Conservation (phyloP, 2,888 invertebrate species). For the Amiota mariae region DNA sequence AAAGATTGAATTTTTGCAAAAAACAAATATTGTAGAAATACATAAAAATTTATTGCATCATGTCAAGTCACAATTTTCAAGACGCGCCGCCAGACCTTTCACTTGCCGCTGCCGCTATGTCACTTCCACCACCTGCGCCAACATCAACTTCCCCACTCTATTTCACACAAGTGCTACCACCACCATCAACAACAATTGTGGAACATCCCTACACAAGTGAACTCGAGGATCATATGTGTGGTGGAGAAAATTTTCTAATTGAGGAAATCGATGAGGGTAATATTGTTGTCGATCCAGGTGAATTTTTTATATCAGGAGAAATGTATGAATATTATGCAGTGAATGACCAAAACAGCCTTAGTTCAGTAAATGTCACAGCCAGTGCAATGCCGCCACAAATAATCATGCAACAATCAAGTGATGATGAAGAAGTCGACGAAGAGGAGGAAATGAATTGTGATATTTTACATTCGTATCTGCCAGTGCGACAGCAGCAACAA, state of each 20-base stretch:
- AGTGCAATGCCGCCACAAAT: conserved; percentile 65
- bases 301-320: conserved; percentile 66
- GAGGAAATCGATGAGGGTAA: conserved; percentile 68
- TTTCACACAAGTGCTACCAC: conserved; percentile 61
- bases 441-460: conserved; percentile 21
- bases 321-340: conserved; percentile 67
- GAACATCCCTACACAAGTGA: conserved; percentile 59
- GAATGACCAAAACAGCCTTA: conserved; percentile 51
- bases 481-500: background rate
- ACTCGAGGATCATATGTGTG: conserved; percentile 57
- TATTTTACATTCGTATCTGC: conserved; percentile 2
- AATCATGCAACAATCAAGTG: conserved; percentile 65
- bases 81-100: conserved; percentile 64
- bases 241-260: conserved; percentile 62
- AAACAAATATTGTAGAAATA: background rate
- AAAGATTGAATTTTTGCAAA: conserved; percentile 24
- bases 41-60: conserved; percentile 40
- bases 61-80: conserved; percentile 65
- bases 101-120: conserved; percentile 65
- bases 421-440: conserved; percentile 45
- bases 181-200: conserved; percentile 48
- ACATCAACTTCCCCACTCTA: conserved; percentile 59
- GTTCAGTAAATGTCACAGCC: conserved; percentile 53
- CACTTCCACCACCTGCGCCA: conserved; percentile 47
- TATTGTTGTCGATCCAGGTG: conserved; percentile 65